A percentile compares a stretch with the other conserved stretches of the same genome.
These are phyloP conservation scores for Caenorhabditis japonica DNA, from an alignment of 2,888 invertebrate species.

Conservation along the genomic window DNA sequence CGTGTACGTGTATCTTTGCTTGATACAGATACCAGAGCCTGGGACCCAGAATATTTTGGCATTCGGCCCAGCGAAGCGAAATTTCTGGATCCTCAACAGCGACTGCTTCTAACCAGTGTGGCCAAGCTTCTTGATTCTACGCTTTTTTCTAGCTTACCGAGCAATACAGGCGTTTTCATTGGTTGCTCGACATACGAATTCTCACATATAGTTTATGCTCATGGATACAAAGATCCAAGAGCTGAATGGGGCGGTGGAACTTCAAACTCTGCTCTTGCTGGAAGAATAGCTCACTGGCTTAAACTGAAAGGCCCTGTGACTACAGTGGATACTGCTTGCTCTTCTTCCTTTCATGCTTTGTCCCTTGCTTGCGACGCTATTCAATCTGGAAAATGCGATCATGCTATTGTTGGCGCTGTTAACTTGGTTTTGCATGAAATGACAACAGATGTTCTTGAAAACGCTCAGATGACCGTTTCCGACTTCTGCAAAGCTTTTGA, in stretches of 20 bases:
- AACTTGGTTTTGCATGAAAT: conserved; percentile 74
- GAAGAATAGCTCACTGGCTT: conserved; percentile 91
- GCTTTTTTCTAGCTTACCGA: conserved; percentile 84
- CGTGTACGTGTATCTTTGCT: conserved; percentile 25
- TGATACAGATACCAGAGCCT: conserved; percentile 61
- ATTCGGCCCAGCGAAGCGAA: conserved; percentile 75
- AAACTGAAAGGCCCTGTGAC: conserved; percentile 94
- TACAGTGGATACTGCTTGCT: conserved; percentile 95
- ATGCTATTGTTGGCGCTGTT: conserved; percentile 74
- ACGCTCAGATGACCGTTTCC: conserved; percentile 71
- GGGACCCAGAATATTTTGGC: conserved; percentile 78
- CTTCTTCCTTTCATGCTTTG: conserved; percentile 86
- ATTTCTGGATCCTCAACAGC: conserved; percentile 91
- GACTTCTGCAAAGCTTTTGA: conserved; percentile 75
- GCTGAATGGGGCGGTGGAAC: conserved; percentile 86
- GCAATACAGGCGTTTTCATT: conserved; percentile 92
- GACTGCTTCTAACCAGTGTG: conserved; percentile 82
- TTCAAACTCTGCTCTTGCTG: conserved; percentile 90
- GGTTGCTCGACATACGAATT: conserved; percentile 82
- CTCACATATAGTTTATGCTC: conserved; percentile 57
- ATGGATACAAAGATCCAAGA: conserved; percentile 40
- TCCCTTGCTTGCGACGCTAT: conserved; percentile 81
- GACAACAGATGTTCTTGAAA: conserved; percentile 70
- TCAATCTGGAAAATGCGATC: conserved; percentile 77
- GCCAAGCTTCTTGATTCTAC: conserved; percentile 80